Evolutionary conservation across 2,888 invertebrate genomes (phyloP), one percentile per base, ranked within the genome.

Genomic region (Meliscaeva auricollis): DNA sequence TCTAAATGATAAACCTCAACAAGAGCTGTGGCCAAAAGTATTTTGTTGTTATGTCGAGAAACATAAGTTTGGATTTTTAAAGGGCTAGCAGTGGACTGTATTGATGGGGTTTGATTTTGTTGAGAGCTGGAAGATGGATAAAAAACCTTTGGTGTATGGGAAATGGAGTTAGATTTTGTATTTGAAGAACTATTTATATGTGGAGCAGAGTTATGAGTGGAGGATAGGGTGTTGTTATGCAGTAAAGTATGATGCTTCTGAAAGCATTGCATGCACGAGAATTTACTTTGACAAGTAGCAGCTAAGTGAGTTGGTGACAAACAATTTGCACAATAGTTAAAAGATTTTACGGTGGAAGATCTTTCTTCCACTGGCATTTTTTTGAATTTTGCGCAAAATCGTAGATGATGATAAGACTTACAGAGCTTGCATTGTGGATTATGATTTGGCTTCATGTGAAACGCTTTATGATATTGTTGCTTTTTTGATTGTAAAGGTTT

Each of bases 341-440:
- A 20, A 7, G 66, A 20, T 2, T 35, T 50, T 0, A 66, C 50
- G 9, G 26, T 22, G 2, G 38, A 35, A 50, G 9, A 1, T 38
- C 50, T 66, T 50, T 66, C 66, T 9, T 50, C 22, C 8, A 50
- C 13, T 35, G 66, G 4, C 66, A 66, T 38, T 50, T 38, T 32
- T 35, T 1, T 50, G 9, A 66, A 66, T 15, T 38, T 50, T 35
- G 50, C 13, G 5, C 50, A 66, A 35, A 66, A 22, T 35, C 66
- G 20, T 35, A 66, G 48, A 13, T 32, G 66, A 20, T 50, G 66
- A 26, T 20, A 35, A 8, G 5, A 13, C 48, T 50, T 50, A 7
- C 66, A 50, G 17, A 66, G 66, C n/a, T 48, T 66, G 13, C 50
- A 66, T 50, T 50, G 66, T 6, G 22, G 20, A 22, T 20, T 17